Conservation (phyloP, 2,888 invertebrate species). For the Heteromurus nitidus region DNA sequence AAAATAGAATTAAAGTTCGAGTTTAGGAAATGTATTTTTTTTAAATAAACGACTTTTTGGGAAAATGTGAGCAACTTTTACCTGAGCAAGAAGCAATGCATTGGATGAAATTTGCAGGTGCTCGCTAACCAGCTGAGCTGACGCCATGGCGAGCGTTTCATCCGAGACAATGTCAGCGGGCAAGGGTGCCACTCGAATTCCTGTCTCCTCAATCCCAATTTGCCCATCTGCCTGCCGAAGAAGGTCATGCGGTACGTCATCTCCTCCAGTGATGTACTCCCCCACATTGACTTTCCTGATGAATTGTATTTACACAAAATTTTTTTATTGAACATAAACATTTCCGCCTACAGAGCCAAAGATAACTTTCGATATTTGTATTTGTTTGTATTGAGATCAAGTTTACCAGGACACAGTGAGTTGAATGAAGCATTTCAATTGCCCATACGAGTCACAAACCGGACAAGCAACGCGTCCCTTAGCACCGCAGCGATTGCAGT, state of each 20-base stretch:
- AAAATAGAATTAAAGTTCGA: conserved; percentile 1
- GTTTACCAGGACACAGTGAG: conserved; percentile 76
- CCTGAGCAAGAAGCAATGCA: conserved; percentile 77
- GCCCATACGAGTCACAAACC: conserved; percentile 76
- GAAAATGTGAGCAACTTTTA: no score
- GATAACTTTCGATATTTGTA: no score
- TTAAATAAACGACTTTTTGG: no score
- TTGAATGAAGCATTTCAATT: conserved; percentile 77
- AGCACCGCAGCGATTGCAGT: conserved; percentile 76
- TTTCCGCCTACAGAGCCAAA: no score
- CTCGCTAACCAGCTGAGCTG: conserved; percentile 76
- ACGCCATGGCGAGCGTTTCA: conserved; percentile 77
- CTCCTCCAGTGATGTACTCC: conserved; percentile 76
- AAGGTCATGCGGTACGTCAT: conserved; percentile 76
- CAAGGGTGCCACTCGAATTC: conserved; percentile 76
- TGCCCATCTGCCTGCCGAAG: conserved; percentile 77
- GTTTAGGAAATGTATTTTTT: no score
- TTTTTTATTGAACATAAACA: no score
- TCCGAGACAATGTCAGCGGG: conserved; percentile 77
- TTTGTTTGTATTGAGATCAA: conserved; percentile 26
- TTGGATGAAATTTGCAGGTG: conserved; percentile 76
- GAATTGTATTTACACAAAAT: neutral
- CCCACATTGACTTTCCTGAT: conserved; percentile 77
- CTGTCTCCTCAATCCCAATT: conserved; percentile 77
- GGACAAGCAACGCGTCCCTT: conserved; percentile 76